Evolutionary conservation across 1,140 invertebrate species (phyloP), one percentile per base, ranked within the genome.

Genomic region (Whitmania pigra): DNA sequence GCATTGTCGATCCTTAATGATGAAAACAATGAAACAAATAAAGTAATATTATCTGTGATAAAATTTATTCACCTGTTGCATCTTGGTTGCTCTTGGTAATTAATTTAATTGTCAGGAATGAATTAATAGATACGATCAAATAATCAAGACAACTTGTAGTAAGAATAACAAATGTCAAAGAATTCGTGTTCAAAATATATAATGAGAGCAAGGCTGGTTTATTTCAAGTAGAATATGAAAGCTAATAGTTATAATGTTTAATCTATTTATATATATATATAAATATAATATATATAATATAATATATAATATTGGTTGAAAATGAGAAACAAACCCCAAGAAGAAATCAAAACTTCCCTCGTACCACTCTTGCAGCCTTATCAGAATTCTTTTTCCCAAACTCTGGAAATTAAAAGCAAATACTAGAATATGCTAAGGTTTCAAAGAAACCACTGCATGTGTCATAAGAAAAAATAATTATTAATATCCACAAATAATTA

Each of bases 271-370:
- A n/a, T n/a, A n/a, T n/a, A n/a, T n/a, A n/a, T n/a, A n/a, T n/a
- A n/a, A n/a, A n/a, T n/a, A n/a, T n/a, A n/a, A n/a, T n/a, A n/a
- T n/a, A n/a, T n/a, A n/a, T n/a, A n/a, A 25, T 57, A 57, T 20
- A 57, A 57, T 3, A 57, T 4, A 3, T n/a, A 57, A 3, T 5
- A 57, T n/a, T n/a, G 54, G 54, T n/a, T n/a, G 54, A 57, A 57
- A 57, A 57, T 57, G 29, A 13, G 22, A 13, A 15, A n/a, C 22
- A 25, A 63, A 63, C 57, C 57, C 57, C 57, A 63, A 31, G 29
- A 63, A n/a, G 57, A 63, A 63, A n/a, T 63, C 57, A n/a, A 63
- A 1, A n/a, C 22, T 63, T 63, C 57, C 57, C 7, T 63, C 57
- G 22, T 15, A 25, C 57, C 57, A 63, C 29, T 63, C 22, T n/a